phyloP scores from a whole-genome alignment of 2,797 vertebrate species.

The Poeciliopsis gracilis region DNA sequence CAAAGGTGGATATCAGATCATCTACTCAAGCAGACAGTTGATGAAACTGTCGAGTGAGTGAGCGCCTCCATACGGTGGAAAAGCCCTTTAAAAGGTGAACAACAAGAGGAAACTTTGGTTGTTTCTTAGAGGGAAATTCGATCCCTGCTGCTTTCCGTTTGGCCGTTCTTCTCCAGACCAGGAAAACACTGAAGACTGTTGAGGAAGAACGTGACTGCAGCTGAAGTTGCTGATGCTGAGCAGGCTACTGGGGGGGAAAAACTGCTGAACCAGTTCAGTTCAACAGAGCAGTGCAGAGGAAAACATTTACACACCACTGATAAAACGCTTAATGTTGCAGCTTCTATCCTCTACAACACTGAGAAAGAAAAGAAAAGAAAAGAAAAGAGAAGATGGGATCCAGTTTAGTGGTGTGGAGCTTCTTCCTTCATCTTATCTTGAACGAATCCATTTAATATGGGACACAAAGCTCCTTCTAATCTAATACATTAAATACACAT shows the following conservation, averaged over 20 bases:
- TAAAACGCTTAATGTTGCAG: not conserved
- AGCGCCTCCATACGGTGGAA: no score
- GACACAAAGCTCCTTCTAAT: not conserved
- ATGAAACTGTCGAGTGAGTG: no score
- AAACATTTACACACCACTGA: not conserved
- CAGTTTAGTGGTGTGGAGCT: not conserved
- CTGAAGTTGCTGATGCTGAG: not conserved
- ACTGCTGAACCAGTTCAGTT: not conserved
- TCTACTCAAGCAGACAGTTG: no score
- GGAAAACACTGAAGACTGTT: not conserved
- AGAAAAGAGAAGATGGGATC: not conserved
- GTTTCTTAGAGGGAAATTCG: no score
- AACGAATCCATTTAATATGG: not conserved
- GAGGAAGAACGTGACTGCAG: not conserved
- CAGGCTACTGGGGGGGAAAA: not conserved
- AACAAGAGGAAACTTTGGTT: no score
- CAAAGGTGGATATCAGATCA: no score
- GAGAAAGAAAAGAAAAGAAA: no score
- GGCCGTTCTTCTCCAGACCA: not conserved
- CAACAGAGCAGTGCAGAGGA: conserved; percentile 1
- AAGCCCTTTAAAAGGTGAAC: no score
- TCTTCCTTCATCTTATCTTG: not conserved
- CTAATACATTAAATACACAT: not conserved
- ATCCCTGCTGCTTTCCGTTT: not conserved
- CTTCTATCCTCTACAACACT: not conserved